A percentile compares a stretch with the other conserved stretches of the same genome.
Conservation (phyloP, 30 jellyfish, hydroid and myxozoan genomes). For the Phacellophora camtschatica region DNA sequence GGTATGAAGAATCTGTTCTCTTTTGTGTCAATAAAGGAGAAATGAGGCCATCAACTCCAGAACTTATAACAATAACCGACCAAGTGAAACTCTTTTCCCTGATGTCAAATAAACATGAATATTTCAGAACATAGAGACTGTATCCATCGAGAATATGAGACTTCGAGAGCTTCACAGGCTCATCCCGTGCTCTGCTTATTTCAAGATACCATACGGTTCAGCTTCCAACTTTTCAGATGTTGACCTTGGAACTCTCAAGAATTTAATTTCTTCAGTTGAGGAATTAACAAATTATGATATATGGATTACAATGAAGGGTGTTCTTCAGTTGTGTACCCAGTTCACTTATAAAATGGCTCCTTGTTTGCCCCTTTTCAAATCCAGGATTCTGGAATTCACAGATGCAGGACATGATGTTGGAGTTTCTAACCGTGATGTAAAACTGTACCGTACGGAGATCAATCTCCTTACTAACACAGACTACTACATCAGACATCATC, state of each 20-base stretch:
- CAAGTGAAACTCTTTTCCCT: neutral
- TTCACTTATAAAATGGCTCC: neutral
- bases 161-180: neutral
- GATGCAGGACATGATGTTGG: neutral
- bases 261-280: neutral
- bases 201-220: constrained; percentile 13
- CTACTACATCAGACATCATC: constrained; percentile 31
- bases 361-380: neutral
- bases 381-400: constrained; percentile 11
- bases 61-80: neutral
- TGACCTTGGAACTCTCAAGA: neutral
- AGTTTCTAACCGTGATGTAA: neutral
- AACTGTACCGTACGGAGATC: neutral
- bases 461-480: neutral
- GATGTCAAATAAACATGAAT: neutral
- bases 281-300: neutral
- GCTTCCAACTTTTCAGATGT: constrained; percentile 34
- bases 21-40: neutral
- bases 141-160: neutral
- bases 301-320: neutral
- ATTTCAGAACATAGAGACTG: neutral
- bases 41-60: neutral
- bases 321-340: neutral
- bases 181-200: neutral
- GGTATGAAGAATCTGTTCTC: neutral